Base-by-base conservation (phyloP, 2,113 vertebrate genomes). In the Pseudorasbora parva region DNA sequence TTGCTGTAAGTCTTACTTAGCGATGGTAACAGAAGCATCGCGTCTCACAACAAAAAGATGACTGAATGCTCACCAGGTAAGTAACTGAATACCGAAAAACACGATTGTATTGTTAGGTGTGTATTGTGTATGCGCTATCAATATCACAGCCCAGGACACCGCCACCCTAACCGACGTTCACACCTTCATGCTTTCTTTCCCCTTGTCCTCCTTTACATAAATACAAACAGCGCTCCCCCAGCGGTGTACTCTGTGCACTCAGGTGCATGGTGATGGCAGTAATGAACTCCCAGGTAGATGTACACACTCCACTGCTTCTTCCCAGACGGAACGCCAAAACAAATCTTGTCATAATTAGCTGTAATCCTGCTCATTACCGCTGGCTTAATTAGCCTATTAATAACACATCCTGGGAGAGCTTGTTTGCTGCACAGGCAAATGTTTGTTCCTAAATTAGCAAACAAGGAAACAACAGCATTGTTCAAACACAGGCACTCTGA, bases 371-470 rank as follows among this genome's bases (percentile, higher is more conserved):
- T 98, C 97, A 98, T 98, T 96, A 98, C 95, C 89, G 92, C 94
- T 95, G 96, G 96, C 95, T 96, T 98, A 98, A 98, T 98, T 98
- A 98, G 95, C 96, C 97, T 97, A 97, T 98, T 98, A 98, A 98
- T 98, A 96, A 96, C 96, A 93, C 94, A 94, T 97, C 97, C 97
- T 97, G 90, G 95, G 97, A 97, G 97, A 96, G 95, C 92, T 93
- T 94, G 95, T 95, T 96, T 94, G 94, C 95, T 93, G 94, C 94
- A 93, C 96, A 95, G 96, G 95, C 96, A 98, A 98, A 98, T 98
- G 97, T 98, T 98, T 97, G 97, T 97, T 97, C 96, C 95, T 96
- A 95, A 96, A 95, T 95, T 95, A 97, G 95, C 96, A 97, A 98
- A 97, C 96, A 97, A 92, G 93, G 94, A 96, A 95, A 97, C 95